Evolutionary conservation across 2,888 invertebrate species (phyloP).

Genomic region (Aspidiotus rigidus): DNA sequence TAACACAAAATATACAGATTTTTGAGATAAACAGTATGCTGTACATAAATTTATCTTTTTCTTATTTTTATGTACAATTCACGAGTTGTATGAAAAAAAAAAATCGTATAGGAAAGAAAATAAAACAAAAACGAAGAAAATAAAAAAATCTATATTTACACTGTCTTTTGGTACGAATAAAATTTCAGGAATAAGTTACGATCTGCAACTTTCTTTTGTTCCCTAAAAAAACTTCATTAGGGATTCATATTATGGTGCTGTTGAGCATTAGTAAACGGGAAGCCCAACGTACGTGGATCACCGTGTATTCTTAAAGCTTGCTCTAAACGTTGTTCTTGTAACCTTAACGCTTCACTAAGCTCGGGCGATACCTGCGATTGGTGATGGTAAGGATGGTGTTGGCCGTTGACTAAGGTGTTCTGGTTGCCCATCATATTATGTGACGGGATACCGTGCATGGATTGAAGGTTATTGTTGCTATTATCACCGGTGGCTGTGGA

Average conservation of each 20-base stretch:
- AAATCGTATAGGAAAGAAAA: slow-evolving; percentile 12
- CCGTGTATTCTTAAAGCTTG: slow-evolving; percentile 72
- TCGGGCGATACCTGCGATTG: slow-evolving; percentile 56
- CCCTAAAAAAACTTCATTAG: slow-evolving; percentile 17
- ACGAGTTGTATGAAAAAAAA: slow-evolving; percentile 5
- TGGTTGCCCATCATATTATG: slow-evolving; percentile 30
- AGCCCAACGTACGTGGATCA: slow-evolving; percentile 69
- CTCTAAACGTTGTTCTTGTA: slow-evolving; percentile 70
- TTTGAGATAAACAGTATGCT: slow-evolving; percentile 4
- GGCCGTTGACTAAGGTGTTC: slow-evolving; percentile 39
- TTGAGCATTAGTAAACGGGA: slow-evolving; percentile 50
- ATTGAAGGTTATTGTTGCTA: slow-evolving; percentile 43
- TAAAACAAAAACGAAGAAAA: slow-evolving; percentile 16
- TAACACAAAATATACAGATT: slow-evolving; percentile 26
- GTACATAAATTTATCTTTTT: slow-evolving; percentile 18
- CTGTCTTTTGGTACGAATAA: neutral
- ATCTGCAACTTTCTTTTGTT: too few species aligned
- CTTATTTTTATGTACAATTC: slow-evolving; percentile 6
- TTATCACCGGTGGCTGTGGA: slow-evolving; percentile 41
- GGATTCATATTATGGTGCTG: slow-evolving; percentile 39
- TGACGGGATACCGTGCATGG: slow-evolving; percentile 24
- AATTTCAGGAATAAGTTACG: neutral
- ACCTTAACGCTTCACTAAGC: slow-evolving; percentile 59
- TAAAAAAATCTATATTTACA: slow-evolving; percentile 6
- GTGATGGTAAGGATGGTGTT: slow-evolving; percentile 44